phyloP scores from a whole-genome alignment of 2,113 vertebrate genomes.

The Nycticorax nycticorax region DNA sequence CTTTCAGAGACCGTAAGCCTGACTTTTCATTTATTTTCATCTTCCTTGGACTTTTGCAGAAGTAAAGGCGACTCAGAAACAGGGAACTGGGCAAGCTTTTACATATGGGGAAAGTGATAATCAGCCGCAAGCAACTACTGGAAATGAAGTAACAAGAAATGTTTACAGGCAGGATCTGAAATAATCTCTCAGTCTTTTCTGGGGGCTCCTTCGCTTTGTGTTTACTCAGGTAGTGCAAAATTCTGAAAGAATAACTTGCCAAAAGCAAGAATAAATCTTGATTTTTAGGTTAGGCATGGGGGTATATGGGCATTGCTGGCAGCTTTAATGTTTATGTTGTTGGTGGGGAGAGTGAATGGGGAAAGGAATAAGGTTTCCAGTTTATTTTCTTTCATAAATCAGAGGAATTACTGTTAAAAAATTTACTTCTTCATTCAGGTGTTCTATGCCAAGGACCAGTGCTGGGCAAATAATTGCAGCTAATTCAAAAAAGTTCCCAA shows the following conservation, averaged over 20 bases:
- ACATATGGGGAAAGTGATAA: background rate
- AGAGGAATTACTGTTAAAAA: background rate
- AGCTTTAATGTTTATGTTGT: background rate
- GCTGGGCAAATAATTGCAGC: background rate
- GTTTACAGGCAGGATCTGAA: background rate
- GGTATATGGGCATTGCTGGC: background rate
- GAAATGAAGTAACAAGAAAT: background rate
- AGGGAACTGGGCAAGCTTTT: background rate
- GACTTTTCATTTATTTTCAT: constrained; percentile 13
- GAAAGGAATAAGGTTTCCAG: background rate
- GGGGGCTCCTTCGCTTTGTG: background rate
- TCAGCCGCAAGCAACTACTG: background rate
- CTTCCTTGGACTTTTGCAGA: background rate
- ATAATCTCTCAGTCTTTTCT: background rate
- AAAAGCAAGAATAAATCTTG: background rate
- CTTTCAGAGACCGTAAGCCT: background rate
- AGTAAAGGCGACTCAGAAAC: background rate
- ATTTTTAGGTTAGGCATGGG: background rate
- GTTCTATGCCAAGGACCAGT: background rate
- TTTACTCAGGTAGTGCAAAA: background rate
- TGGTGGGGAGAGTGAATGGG: background rate
- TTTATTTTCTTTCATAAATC: background rate
- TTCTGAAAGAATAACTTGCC: background rate
- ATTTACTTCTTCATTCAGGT: background rate
- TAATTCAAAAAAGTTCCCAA: background rate